A percentile compares a stretch with the other conserved stretches of the same genome.
Evolutionary conservation across 2,888 invertebrate genomes (phyloP).

Genomic region (Theodoxus fluviatilis): DNA sequence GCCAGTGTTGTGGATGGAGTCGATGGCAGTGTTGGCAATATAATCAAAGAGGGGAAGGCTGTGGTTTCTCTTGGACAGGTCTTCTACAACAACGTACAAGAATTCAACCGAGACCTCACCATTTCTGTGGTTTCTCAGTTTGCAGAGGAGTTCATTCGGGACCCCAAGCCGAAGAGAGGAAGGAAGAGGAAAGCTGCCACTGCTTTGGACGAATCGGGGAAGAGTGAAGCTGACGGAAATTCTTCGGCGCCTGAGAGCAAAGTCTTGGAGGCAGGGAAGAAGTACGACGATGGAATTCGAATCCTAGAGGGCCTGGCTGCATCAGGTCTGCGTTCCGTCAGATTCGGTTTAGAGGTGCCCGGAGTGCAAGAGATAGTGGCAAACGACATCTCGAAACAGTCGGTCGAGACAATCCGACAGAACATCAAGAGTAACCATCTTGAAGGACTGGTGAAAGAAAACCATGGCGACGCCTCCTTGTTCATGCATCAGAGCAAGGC

Average conservation of each 20-base stretch:
- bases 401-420: conserved; percentile 82
- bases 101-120: conserved; percentile 93
- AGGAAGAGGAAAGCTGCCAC: conserved; percentile 24
- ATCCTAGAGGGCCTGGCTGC: conserved; percentile 95
- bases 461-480: conserved; percentile 81
- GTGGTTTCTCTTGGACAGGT: conserved; percentile 78
- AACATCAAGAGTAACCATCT: conserved; percentile 83
- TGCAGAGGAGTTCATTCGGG: conserved; percentile 38
- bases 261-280: conserved; percentile 41
- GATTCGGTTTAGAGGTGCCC: conserved; percentile 93
- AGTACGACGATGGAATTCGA: conserved; percentile 56
- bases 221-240: not conserved
- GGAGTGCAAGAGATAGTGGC: conserved; percentile 79
- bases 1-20: too few species aligned
- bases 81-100: conserved; percentile 93
- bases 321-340: conserved; percentile 91
- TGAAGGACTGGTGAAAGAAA: conserved; percentile 76
- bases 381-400: conserved; percentile 86
- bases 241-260: not conserved
- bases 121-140: conserved; percentile 59
- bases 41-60: conserved; percentile 78
- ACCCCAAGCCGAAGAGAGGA: conserved; percentile 31
- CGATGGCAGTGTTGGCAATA: too few species aligned
- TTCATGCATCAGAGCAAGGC: conserved; percentile 70
- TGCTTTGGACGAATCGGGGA: conserved; percentile 12